Base-by-base conservation (phyloP, 2,113 vertebrate genomes). In the Hyperopisus bebe region DNA sequence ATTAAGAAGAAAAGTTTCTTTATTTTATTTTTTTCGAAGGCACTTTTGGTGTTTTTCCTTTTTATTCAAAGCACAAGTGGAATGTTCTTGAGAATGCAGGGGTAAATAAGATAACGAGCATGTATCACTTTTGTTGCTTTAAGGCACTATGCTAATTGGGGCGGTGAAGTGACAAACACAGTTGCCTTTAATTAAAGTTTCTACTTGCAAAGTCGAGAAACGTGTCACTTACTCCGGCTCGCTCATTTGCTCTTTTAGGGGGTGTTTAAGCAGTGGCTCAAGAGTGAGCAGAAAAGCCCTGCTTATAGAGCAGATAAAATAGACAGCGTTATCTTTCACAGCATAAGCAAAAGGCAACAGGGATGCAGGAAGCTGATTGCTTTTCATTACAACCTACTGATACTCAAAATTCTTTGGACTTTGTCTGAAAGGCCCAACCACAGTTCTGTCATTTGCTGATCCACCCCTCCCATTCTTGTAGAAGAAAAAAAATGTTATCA, bases 181-280 rank as follows among this genome's bases (percentile, higher is more conserved):
- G 62, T 87, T 88, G 55, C 87, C 91, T 92, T 91, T 92, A 93
- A 93, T 92, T 93, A 92, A 92, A 90, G 58, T 85, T 87, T 47
- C 77, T 88, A 66, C 83, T 89, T 50, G 24, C 47, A 42, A 50
- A 84, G 31, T 50, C 48, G 11, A 58, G 53, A 88, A 48, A 80
- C 86, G 11, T 44, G 85, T 51, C 51, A 27, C 80, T 90, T 51
- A 84, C 62, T 70, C 66, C 5, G 17, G 74, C 77, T 77, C 15
- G 77, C 80, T 89, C 86, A 19, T 83, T 87, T 19, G 70, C 21
- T 89, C 58, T 89, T 89, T 39, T 48, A 51, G 24, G 21, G 42
- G 42, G 27, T 55, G 51, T 62, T 89, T 84, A 44, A 53, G 50
- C 35, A 39, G 51, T 84, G 51, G 31, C 35, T 50, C 39, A 27